Percentiles rank a stretch among this genome's conserved stretches.
These are phyloP conservation scores for Calliopum simillimum DNA, from an alignment of 2,888 invertebrate genomes.

Conservation along the genomic window DNA sequence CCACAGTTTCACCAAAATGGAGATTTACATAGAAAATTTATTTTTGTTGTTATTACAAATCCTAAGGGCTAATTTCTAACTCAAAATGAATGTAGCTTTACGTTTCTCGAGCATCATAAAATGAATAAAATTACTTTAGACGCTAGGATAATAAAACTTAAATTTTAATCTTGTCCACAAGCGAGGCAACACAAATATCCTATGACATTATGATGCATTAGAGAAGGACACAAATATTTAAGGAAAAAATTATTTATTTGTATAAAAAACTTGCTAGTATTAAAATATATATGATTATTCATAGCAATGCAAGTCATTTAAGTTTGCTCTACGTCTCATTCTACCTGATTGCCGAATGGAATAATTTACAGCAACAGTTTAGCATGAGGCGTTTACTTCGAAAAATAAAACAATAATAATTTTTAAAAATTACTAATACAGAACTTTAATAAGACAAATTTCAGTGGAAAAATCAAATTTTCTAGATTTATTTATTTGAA, in stretches of 20 bases:
- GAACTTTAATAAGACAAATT: too few relatives aligned
- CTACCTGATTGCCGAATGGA: conserved; percentile 58
- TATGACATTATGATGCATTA: conserved; percentile 53
- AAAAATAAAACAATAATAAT: background rate
- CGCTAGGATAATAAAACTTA: conserved; percentile 63
- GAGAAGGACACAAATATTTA: conserved; percentile 40
- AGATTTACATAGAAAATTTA: too few relatives aligned
- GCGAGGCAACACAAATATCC: conserved; percentile 57
- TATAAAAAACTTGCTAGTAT: background rate
- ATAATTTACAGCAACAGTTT: conserved; percentile 57
- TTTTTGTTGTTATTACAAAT: too few relatives aligned
- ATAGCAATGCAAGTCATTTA: conserved; percentile 20
- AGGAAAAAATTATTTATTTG: conserved; percentile 13
- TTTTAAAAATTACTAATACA: too few relatives aligned
- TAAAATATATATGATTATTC: conserved; percentile 1
- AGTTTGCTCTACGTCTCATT: conserved; percentile 55
- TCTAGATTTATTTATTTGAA: too few relatives aligned
- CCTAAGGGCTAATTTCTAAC: too few relatives aligned
- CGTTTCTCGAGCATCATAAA: conserved; percentile 60
- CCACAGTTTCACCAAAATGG: too few relatives aligned
- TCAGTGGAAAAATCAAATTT: too few relatives aligned
- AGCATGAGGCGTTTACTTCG: conserved; percentile 57
- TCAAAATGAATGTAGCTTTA: conserved; percentile 53
- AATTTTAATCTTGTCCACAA: conserved; percentile 58
- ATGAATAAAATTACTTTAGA: conserved; percentile 45